Percentiles rank a stretch among this genome's conserved stretches.
phyloP scores from a whole-genome alignment of 2,113 vertebrate genomes.

The Antennarius striatus region DNA sequence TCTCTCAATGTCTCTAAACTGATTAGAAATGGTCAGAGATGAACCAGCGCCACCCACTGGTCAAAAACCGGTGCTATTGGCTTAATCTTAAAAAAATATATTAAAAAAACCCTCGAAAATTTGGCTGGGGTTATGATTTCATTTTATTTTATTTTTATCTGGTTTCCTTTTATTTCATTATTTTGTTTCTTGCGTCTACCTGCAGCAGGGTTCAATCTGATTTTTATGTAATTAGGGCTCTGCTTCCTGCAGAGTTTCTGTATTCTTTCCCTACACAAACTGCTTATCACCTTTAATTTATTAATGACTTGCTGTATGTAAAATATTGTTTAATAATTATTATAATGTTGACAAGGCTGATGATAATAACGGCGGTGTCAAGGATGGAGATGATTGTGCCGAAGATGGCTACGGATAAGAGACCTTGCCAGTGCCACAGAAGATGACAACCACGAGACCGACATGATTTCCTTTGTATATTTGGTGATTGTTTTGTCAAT shows the following conservation, averaged over 20 bases:
- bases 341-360: conserved; percentile 67
- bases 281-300: conserved; percentile 82
- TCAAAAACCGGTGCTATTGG: conserved; percentile 69
- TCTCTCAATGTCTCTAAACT: conserved; percentile 33
- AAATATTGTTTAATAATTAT: conserved; percentile 82
- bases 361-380: conserved; percentile 56
- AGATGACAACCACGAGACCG: conserved; percentile 82
- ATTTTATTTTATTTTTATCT: conserved; percentile 21
- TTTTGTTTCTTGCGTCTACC: conserved; percentile 27
- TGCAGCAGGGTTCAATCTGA: conserved; percentile 57
- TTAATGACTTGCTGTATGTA: conserved; percentile 87
- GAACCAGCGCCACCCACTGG: conserved; percentile 47
- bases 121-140: conserved; percentile 27
- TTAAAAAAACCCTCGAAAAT: conserved; percentile 31
- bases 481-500: conserved; percentile 99
- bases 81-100: conserved; percentile 67
- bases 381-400: conserved; percentile 61
- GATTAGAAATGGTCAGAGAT: conserved; percentile 43
- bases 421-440: conserved; percentile 60
- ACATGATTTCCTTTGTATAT: conserved; percentile 96
- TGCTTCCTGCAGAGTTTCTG: conserved; percentile 60
- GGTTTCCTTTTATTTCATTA: conserved; percentile 34
- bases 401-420: conserved; percentile 55
- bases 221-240: conserved; percentile 70
- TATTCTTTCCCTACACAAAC: conserved; percentile 76